Evolutionary conservation across 2,888 invertebrate genomes (phyloP), one percentile per base, ranked within the genome.

Genomic region (Ophion ellenae): DNA sequence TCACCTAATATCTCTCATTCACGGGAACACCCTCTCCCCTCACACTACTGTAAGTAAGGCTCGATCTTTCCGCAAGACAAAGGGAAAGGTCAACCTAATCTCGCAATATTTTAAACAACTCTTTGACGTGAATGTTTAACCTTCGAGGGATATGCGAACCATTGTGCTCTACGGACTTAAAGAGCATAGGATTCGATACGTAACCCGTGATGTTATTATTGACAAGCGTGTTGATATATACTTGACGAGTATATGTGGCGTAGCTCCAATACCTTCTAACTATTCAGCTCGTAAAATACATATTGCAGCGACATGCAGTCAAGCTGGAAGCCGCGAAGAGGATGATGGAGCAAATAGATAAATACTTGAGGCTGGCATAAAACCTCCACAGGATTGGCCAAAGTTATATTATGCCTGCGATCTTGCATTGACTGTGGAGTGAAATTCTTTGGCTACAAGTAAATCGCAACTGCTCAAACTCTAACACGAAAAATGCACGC

Each of bases 391-490:
- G 53, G 53, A 14, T 14, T 53, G 53, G 17, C 11, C 53, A 17
- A 17, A 14, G 17, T 53, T 53, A 53, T 40, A 2, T 40, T 40
- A 6, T 40, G 40, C 40, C 40, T 40, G 40, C 14, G 17, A 53
- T 53, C 53, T 53, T 53, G 4, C 14, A 53, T 53, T 14, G 17
- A 53, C 53, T 40, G 2, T 9, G 17, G 53, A 17, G 17, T 53
- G 3, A 14, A 17, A 53, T 53, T 53, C 14, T 17, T 24, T 10
- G 45, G 9, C 32, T 28, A 28, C 17, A n/a, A 28, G n/a, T 59
- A 20, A 73, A 59, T 73, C 71, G 59, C 57, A 32, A 73, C 11
- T 32, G 57, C 53, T 70, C 57, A 59, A 6, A 24, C 24, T 20
- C 36, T n/a, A 32, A 20, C n/a, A 5, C 47, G 28, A 53, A 28